Conservation (phyloP, 1,140 invertebrate genomes). For the Pseudachorutes palmiensis region DNA sequence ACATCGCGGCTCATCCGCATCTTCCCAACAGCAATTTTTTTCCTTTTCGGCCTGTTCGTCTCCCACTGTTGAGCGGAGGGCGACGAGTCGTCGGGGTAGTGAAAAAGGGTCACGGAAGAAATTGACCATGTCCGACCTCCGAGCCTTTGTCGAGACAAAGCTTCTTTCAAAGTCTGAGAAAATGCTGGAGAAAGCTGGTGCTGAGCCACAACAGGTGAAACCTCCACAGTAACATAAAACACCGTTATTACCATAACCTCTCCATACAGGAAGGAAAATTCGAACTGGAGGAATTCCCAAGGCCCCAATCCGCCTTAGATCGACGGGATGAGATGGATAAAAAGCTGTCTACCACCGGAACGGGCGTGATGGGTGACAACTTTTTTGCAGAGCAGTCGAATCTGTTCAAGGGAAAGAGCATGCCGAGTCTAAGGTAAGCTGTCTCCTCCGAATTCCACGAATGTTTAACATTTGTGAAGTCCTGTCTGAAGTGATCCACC, state of each 20-base stretch:
- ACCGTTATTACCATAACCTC: not conserved
- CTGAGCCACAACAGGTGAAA: constrained; percentile 3
- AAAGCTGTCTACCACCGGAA: constrained; percentile 40
- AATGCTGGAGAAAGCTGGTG: constrained; percentile 77
- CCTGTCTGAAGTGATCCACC: too few relatives aligned
- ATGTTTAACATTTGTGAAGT: too few relatives aligned
- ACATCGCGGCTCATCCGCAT: constrained; percentile 8
- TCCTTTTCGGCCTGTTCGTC: constrained; percentile 34
- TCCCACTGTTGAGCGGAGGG: constrained; percentile 28
- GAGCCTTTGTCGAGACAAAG: constrained; percentile 83
- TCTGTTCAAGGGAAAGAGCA: constrained; percentile 84
- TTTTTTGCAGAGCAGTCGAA: constrained; percentile 31
- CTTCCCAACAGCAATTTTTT: constrained; percentile 21
- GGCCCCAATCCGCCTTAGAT: constrained; percentile 57
- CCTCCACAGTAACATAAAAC: not conserved
- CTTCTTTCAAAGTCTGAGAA: constrained; percentile 83
- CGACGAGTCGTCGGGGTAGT: constrained; percentile 54
- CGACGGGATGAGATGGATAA: constrained; percentile 48
- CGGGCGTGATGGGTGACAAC: constrained; percentile 18
- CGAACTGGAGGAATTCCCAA: constrained; percentile 47
- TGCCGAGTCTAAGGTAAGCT: constrained; percentile 80
- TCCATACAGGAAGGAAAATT: not conserved
- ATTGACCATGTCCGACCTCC: constrained; percentile 82
- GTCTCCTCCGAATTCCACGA: not conserved
- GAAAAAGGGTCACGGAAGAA: constrained; percentile 66